Base-by-base conservation (phyloP, 2,797 vertebrate species). In the Orientallactaga sibirica region DNA sequence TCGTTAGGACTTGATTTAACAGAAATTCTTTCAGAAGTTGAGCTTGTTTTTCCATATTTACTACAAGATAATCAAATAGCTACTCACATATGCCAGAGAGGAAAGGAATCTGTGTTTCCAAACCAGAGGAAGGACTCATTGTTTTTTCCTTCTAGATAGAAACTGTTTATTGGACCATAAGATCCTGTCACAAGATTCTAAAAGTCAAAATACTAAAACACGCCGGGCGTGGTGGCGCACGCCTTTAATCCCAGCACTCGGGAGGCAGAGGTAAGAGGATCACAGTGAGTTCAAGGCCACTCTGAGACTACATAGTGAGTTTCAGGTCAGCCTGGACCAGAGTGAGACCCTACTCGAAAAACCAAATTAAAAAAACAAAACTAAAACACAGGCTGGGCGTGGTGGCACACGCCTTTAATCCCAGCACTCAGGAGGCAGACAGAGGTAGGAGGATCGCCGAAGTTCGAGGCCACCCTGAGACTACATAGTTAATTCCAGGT, bases 41-140 rank as follows among this genome's bases (percentile, higher is more conserved):
- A 93, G 19, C 75, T 93, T 61, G 10, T 73, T 14, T 87, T 77
- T 62, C 58, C 33, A 41, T 27, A 20, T 92, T 92, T 91, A 92
- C 62, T 84, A 67, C 37, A 84, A 52, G 27, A 29, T 73, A 66
- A 94, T 83, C 55, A 88, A 95, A 67, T 25, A 81, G 11, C 33
- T 18, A 62, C 27, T 87, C 29, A 78, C 16, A 71, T 61, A 90
- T 10, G 64, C 48, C 66, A 68, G 24, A 10, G 10, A 75, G 43
- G 20, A 94, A 92, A 78, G 33, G 61, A 87, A 78, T 41, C 41
- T 48, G 15, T 20, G 18, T 66, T 62, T 66, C 22, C 22, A 41
- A 58, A 62, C 18, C 16, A 73, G 33, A 61, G 2, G 48, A 61
- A 64, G 2, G 7, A 80, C 48, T 80, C 37, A 33, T 14, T 25